A percentile compares a stretch with the other conserved stretches of the same genome.
These are phyloP conservation scores for Sarcophaga peregrina DNA, from an alignment of 1,140 invertebrate species.

Conservation along the genomic window DNA sequence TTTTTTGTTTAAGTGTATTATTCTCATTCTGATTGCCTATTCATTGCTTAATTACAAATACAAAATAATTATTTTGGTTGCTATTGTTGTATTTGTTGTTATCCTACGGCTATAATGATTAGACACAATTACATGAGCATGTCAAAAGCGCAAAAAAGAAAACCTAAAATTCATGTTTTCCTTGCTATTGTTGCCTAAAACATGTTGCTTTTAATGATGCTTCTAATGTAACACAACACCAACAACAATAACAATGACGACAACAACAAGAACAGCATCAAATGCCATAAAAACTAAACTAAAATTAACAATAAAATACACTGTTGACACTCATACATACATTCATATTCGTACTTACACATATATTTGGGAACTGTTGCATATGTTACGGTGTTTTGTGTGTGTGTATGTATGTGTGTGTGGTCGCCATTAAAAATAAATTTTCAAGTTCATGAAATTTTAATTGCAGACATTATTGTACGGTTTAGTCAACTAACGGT, in stretches of 20 bases:
- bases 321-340: background rate
- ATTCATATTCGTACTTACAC: background rate
- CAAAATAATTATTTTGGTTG: no score
- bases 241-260: background rate
- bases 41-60: no score
- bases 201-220: background rate
- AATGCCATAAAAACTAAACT: background rate
- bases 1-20: no score
- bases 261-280: background rate
- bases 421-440: background rate
- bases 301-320: background rate
- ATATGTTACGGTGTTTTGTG: conserved; percentile 2
- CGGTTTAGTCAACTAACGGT: conserved; percentile 31
- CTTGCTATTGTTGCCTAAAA: background rate
- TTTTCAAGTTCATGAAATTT: conserved; percentile 3
- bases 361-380: conserved; percentile 20
- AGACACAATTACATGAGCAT: no score
- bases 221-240: background rate
- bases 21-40: no score
- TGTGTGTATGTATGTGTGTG: conserved; percentile 14
- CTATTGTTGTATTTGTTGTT: no score
- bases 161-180: no score
- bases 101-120: no score
- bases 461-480: background rate
- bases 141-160: no score